Evolutionary conservation across 2,113 vertebrate genomes (phyloP).

Genomic region (Triplophysa siluroides): DNA sequence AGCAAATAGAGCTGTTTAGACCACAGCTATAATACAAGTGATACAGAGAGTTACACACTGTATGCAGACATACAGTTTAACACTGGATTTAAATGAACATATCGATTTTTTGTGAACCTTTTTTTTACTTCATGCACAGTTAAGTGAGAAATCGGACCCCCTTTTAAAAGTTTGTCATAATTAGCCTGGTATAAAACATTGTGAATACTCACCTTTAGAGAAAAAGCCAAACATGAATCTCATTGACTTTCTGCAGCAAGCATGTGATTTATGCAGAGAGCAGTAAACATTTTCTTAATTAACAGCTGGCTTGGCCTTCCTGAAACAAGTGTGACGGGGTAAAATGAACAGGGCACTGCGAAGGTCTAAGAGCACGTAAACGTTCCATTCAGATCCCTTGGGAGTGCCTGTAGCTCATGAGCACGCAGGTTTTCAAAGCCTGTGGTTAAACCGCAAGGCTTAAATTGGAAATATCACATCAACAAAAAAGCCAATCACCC

Average conservation of each 20-base stretch:
- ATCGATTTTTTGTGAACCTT: not conserved
- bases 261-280: conserved; percentile 37
- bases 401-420: conserved; percentile 55
- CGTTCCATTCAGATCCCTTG: conserved; percentile 63
- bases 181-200: conserved; percentile 76
- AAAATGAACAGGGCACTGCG: conserved; percentile 69
- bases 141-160: not conserved
- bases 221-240: conserved; percentile 65
- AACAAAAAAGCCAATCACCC: conserved; percentile 24
- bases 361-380: conserved; percentile 67
- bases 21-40: too few relatives aligned
- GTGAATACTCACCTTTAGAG: conserved; percentile 65
- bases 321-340: conserved; percentile 71
- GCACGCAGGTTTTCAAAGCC: conserved; percentile 52
- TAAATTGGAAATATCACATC: conserved; percentile 33
- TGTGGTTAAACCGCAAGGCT: conserved; percentile 16
- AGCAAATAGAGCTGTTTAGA: too few relatives aligned
- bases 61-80: not conserved
- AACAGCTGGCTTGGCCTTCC: conserved; percentile 69
- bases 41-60: too few relatives aligned
- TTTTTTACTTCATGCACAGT: not conserved
- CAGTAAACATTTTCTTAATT: conserved; percentile 75
- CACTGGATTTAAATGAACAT: not conserved
- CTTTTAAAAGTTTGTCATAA: conserved; percentile 66
- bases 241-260: conserved; percentile 68